Conservation (phyloP, 2,797 vertebrate genomes). For the Pipistrellus nathusii region DNA sequence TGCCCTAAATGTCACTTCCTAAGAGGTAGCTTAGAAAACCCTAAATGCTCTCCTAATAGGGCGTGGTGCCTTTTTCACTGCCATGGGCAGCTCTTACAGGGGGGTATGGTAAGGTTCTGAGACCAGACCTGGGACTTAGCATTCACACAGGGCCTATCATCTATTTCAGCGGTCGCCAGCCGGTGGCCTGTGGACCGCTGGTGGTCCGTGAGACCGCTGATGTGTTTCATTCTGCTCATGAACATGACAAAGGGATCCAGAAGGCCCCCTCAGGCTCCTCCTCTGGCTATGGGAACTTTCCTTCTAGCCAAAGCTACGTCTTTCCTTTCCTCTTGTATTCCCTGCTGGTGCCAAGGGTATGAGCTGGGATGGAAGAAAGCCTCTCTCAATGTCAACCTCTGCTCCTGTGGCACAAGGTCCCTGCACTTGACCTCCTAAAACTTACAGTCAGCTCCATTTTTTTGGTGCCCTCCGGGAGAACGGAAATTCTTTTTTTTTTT, state of each 20-base stretch:
- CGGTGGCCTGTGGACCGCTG: too few species aligned
- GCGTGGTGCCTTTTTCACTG: neutral
- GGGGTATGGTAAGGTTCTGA: neutral
- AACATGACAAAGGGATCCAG: neutral
- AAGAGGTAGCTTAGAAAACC: neutral
- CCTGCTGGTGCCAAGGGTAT: neutral
- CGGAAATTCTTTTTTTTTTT: neutral
- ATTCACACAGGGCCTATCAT: neutral
- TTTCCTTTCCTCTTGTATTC: neutral
- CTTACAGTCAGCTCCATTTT: neutral
- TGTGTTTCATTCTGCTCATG: neutral
- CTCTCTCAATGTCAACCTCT: neutral
- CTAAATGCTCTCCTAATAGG: neutral
- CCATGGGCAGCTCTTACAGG: neutral
- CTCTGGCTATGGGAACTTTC: too few species aligned
- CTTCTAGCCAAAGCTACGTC: neutral
- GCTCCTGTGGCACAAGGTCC: neutral
- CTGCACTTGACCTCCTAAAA: neutral
- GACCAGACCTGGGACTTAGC: neutral
- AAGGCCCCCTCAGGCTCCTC: neutral
- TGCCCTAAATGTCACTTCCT: neutral
- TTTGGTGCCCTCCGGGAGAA: slow-evolving; percentile 2
- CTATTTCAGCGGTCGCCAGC: neutral
- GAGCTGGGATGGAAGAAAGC: neutral
- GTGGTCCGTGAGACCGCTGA: neutral